Conservation (phyloP, 2,797 vertebrate species). For the Lagocephalus sceleratus region DNA sequence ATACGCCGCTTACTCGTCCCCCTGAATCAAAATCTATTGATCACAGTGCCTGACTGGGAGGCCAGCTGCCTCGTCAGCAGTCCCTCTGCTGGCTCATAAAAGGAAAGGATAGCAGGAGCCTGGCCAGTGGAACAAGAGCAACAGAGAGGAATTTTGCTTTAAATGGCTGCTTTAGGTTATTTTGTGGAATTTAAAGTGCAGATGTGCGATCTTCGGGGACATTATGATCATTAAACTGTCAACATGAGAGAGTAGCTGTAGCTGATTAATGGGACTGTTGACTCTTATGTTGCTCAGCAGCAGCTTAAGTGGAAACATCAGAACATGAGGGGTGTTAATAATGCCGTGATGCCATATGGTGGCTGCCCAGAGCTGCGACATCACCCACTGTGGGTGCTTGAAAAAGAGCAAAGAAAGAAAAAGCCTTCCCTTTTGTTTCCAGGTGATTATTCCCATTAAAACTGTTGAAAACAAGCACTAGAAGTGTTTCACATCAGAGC, state of each 20-base stretch:
- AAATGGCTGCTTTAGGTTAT: slow-evolving; percentile 7
- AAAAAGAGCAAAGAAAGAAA: too few species aligned
- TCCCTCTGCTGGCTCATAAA: slow-evolving; percentile 31
- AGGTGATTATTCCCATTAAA: background rate
- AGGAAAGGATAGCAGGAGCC: slow-evolving; percentile 26
- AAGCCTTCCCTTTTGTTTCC: too few species aligned
- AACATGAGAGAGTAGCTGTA: slow-evolving; percentile 4
- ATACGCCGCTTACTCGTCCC: slow-evolving; percentile 56
- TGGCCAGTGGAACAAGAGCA: slow-evolving; percentile 20
- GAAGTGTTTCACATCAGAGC: slow-evolving; percentile 14
- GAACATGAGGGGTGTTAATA: too few species aligned
- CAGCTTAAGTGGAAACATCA: background rate
- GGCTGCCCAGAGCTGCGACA: background rate
- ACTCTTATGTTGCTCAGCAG: slow-evolving; percentile 12
- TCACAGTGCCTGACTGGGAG: slow-evolving; percentile 55
- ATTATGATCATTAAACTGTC: slow-evolving; percentile 18
- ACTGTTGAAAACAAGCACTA: background rate
- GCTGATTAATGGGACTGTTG: slow-evolving; percentile 28
- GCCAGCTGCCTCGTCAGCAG: slow-evolving; percentile 69
- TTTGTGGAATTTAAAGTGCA: slow-evolving; percentile 2
- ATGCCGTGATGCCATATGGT: background rate
- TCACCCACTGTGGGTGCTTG: too few species aligned
- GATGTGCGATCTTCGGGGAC: slow-evolving; percentile 2
- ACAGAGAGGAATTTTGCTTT: slow-evolving; percentile 20
- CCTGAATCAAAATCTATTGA: slow-evolving; percentile 72